Evolutionary conservation across 2,113 vertebrate genomes (phyloP), one percentile per base, ranked within the genome.

Genomic region (Alces alces): DNA sequence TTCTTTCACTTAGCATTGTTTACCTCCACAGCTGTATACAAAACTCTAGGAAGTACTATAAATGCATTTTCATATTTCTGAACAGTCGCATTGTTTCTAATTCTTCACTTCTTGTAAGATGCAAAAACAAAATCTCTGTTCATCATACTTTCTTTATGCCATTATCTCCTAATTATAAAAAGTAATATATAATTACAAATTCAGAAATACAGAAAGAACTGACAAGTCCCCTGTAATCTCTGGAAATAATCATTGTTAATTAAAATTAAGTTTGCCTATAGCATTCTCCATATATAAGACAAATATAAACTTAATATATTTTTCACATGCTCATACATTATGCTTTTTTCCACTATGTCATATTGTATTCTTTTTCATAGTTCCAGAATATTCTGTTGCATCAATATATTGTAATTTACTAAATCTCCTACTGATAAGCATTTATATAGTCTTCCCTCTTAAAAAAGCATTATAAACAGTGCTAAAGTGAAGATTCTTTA

Each of bases 51-150:
- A 82, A 95, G 61, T 82, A 61, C 6, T 21, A 52, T 36, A 89
- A 79, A 78, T 54, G 45, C 58, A 83, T 90, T 90, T 95, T 90
- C 57, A 33, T 47, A 92, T 43, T 95, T 87, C 89, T 95, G 80
- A 97, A 64, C 33, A 57, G 43, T 58, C 54, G 47, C 55, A 85
- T 25, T 86, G 47, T 9, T 91, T 79, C 87, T 3, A 80, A 89
- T 79, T 93, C 54, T 86, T 94, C 21, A 88, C 25, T n/a, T 93
- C 78, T 93, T 86, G 15, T 64, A 83, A 91, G 54, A 89, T 52
- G 23, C 23, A 85, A 76, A 91, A 28, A 45, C 7, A 88, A 97
- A 66, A 86, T 17, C 36, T 86, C 55, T 90, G 55, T 47, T 58
- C 1, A 57, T 28, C 36, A 61, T 47, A 47, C 3, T 25, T 79